Percentiles rank a stretch among this genome's conserved stretches.
phyloP scores from a whole-genome alignment of 92 coral and sea anemone genomes.

The Heteractis magnifica region DNA sequence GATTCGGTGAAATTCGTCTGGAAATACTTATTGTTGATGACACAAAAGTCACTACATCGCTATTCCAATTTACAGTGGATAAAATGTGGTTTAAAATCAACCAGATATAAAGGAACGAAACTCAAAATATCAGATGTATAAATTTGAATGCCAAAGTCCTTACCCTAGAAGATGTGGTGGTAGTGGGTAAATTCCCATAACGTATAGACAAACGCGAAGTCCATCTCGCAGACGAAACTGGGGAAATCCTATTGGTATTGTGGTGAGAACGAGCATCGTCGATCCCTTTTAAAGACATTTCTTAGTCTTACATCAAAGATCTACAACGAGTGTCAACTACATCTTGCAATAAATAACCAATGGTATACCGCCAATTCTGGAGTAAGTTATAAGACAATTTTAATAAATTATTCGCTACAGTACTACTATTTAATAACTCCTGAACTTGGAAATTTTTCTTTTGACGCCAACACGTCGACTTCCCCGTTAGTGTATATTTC shows the following conservation, averaged over 20 bases:
- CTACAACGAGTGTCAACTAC: not conserved
- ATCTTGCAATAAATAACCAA: not conserved
- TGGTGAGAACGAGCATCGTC: not conserved
- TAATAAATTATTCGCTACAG: no score
- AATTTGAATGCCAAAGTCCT: conserved; percentile 16
- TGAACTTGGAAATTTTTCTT: no score
- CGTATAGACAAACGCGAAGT: not conserved
- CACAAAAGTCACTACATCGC: conserved; percentile 8
- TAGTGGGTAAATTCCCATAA: not conserved
- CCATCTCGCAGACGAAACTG: not conserved
- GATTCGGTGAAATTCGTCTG: not conserved
- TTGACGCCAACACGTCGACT: not conserved
- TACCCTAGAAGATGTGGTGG: not conserved
- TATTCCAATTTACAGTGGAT: conserved; percentile 24
- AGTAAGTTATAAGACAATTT: no score
- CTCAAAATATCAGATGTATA: conserved; percentile 16
- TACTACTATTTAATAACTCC: no score
- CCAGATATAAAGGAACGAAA: conserved; percentile 11
- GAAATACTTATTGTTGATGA: conserved; percentile 22
- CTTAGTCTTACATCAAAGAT: not conserved
- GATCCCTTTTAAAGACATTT: not conserved
- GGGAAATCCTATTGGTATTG: not conserved
- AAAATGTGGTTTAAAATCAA: conserved; percentile 9
- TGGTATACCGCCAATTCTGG: not conserved
- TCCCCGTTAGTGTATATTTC: no score